These are phyloP conservation scores for Lasaia peninsularis DNA, from an alignment of 1,140 invertebrate genomes.

Conservation along the genomic window DNA sequence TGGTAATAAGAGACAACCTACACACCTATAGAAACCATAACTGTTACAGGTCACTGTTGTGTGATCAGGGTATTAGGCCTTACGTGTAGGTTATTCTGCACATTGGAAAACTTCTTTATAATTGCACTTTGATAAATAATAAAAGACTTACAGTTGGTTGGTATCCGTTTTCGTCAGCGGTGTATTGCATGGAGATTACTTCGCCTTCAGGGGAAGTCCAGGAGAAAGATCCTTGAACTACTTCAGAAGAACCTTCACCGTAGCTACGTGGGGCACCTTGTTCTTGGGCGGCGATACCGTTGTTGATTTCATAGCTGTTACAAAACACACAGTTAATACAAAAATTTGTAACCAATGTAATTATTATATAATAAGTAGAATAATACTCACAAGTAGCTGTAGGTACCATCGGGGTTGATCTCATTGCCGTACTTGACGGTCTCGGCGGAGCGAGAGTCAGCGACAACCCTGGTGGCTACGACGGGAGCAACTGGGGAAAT, in stretches of 20 bases:
- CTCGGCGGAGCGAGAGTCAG: conserved; percentile 38
- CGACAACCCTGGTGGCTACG: conserved; percentile 22
- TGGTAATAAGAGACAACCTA: too few relatives aligned
- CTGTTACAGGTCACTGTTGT: too few relatives aligned
- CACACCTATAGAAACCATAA: too few relatives aligned
- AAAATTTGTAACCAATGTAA: background rate
- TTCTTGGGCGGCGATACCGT: conserved; percentile 78
- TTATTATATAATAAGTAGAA: background rate
- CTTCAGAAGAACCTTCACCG: conserved; percentile 74
- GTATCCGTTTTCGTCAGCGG: conserved; percentile 79
- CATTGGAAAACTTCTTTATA: too few relatives aligned
- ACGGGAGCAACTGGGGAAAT: conserved; percentile 6
- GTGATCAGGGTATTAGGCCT: too few relatives aligned
- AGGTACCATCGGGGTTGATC: conserved; percentile 50
- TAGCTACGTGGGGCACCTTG: conserved; percentile 69
- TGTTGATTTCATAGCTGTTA: conserved; percentile 77
- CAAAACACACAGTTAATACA: conserved; percentile 14
- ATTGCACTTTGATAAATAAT: background rate
- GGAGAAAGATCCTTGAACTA: conserved; percentile 63
- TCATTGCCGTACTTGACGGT: conserved; percentile 48
- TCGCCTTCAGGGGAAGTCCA: conserved; percentile 67
- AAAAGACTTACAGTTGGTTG: conserved; percentile 62
- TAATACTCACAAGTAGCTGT: conserved; percentile 54
- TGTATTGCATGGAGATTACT: conserved; percentile 61
- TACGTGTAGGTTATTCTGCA: too few relatives aligned